phyloP scores from a whole-genome alignment of 2,113 vertebrate genomes.

The Lophius piscatorius region DNA sequence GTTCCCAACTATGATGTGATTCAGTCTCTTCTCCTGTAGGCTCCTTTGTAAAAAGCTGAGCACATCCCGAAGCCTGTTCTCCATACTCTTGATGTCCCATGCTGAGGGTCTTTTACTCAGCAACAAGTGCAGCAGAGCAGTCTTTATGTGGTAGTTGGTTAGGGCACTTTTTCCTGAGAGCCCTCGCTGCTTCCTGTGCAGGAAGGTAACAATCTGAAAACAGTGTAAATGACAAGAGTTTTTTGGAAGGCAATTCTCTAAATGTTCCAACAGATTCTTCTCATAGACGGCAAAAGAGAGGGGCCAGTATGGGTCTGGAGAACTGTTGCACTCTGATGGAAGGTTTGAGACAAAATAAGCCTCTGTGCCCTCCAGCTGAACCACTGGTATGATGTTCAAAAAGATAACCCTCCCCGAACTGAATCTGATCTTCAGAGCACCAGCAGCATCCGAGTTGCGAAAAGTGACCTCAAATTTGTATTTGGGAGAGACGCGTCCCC shows the following conservation, averaged over 20 bases:
- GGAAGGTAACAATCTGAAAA: constrained; percentile 90
- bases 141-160: constrained; percentile 91
- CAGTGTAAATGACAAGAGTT: constrained; percentile 91
- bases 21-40: constrained; percentile 90
- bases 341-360: constrained; percentile 90
- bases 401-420: constrained; percentile 88
- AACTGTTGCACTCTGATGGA: constrained; percentile 65
- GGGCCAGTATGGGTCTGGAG: constrained; percentile 86
- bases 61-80: constrained; percentile 84
- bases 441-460: constrained; percentile 85
- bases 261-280: constrained; percentile 86
- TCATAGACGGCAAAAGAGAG: constrained; percentile 91
- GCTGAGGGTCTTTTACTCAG: constrained; percentile 62
- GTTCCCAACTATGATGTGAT: constrained; percentile 92
- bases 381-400: constrained; percentile 88
- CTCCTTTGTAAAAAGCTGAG: constrained; percentile 87
- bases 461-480: constrained; percentile 95
- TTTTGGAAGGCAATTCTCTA: constrained; percentile 84
- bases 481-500: constrained; percentile 91
- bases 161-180: constrained; percentile 86
- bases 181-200: constrained; percentile 89
- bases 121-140: constrained; percentile 87
- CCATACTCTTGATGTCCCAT: constrained; percentile 81
- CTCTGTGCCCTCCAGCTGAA: constrained; percentile 87
- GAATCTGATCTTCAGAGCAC: constrained; percentile 91